Evolutionary conservation across 2,797 vertebrate genomes (phyloP), one percentile per base, ranked within the genome.

Genomic region (Lycodopsis pacificus): DNA sequence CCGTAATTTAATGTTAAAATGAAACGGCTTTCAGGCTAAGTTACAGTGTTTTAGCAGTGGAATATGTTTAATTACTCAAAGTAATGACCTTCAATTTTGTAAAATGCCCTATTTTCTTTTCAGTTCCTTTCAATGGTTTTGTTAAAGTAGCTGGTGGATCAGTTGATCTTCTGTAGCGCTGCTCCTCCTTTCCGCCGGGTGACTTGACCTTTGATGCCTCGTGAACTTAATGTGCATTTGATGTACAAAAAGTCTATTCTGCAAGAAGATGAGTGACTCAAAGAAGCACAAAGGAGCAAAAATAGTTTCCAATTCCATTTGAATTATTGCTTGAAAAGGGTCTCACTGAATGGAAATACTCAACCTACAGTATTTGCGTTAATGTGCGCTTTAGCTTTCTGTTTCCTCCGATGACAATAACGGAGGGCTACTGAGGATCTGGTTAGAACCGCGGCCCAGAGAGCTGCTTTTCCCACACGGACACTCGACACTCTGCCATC

Each of bases 401-500:
- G 19, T 53, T 59, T 61, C 5, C 51, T 9, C 32, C 4, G 42
- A 0, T 38, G 30, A 32, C 30, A n/a, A 46, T 32, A 17, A 48
- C 0, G 4, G 30, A 46, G 5, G 17, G 19, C 67, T 56, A 9
- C 56, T 20, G 32, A 11, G 4, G 49, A 27, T 22, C 71, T 48
- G 15, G 63, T 80, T 65, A 22, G 58, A 73, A 30, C 34, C 10
- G 14, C 38, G 42, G n/a, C 56, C 25, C 25, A 20, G 20, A 79
- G 62, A 65, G 36, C 36, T 34, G 27, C 12, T 73, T 72, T 67
- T 22, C 51, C 65, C 54, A 46, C 42, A 71, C 30, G n/a, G 44
- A 73, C 59, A 70, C 27, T 13, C 44, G 3, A 12, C 61, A n/a
- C n/a, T 58, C 81, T 80, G 80, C 73, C 44, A n/a, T 80, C 38